These are phyloP conservation scores for Eurystomus glaucurus DNA, from an alignment of 2,797 vertebrate genomes.

Conservation along the genomic window DNA sequence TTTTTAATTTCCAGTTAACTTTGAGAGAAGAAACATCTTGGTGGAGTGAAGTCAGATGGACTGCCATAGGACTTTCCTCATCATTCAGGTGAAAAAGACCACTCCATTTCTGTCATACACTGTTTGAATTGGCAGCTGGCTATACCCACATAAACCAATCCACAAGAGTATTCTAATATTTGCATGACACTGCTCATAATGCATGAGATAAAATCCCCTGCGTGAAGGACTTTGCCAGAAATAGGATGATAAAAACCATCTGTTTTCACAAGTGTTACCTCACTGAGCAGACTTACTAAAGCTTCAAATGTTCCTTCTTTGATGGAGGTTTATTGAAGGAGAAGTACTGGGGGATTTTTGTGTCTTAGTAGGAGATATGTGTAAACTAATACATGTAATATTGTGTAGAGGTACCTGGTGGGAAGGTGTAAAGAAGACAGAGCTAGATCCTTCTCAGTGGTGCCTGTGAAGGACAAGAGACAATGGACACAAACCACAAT, in stretches of 20 bases:
- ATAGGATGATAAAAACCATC: slow-evolving; percentile 58
- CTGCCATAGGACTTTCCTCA: neutral
- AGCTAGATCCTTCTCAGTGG: neutral
- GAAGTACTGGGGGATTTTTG: neutral
- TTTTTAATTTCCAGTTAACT: neutral
- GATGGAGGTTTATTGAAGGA: neutral
- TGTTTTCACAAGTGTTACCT: neutral
- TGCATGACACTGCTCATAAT: slow-evolving; percentile 6
- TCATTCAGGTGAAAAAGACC: slow-evolving; percentile 6
- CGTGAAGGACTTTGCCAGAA: slow-evolving; percentile 23
- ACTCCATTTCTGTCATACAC: slow-evolving; percentile 4
- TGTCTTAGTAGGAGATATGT: neutral
- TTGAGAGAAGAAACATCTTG: slow-evolving; percentile 3
- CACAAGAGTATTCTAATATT: slow-evolving; percentile 42
- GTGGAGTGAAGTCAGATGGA: neutral
- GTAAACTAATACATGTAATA: neutral
- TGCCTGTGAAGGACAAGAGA: neutral
- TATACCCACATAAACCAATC: slow-evolving; percentile 57
- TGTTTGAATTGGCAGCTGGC: slow-evolving; percentile 57
- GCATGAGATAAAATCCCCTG: slow-evolving; percentile 41
- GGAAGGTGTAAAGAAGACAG: neutral
- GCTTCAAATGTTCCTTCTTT: neutral
- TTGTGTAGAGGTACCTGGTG: neutral
- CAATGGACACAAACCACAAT: neutral
- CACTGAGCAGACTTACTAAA: neutral